phyloP scores from a whole-genome alignment of 2,113 vertebrate species.

The Phalacrocorax carbo region DNA sequence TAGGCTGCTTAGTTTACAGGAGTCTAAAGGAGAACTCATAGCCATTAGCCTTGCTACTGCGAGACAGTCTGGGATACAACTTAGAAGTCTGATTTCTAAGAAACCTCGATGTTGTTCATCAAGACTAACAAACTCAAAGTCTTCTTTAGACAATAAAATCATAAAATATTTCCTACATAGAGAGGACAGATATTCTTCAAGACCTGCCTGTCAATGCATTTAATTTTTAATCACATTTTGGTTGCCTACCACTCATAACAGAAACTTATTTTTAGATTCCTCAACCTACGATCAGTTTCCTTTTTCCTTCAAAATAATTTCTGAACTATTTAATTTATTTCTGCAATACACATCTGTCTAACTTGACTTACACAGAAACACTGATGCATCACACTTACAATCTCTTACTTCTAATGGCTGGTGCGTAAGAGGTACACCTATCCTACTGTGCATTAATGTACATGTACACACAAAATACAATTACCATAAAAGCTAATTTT shows the following conservation, averaged over 20 bases:
- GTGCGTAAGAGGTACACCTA: not conserved
- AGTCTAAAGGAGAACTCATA: not conserved
- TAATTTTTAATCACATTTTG: not conserved
- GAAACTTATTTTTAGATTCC: not conserved
- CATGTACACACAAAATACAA: not conserved
- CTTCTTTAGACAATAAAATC: not conserved
- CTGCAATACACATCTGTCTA: not conserved
- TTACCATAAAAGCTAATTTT: not conserved
- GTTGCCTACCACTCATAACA: not conserved
- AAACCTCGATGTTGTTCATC: not conserved
- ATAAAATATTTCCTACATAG: not conserved
- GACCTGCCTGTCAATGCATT: not conserved
- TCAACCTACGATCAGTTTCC: not conserved
- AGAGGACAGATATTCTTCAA: not conserved
- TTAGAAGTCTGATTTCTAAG: not conserved
- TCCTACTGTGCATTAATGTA: not conserved
- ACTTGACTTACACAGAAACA: not conserved
- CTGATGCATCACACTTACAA: not conserved
- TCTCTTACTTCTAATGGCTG: not conserved
- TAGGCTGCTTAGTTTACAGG: not conserved
- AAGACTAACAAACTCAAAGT: not conserved
- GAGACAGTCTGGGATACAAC: not conserved
- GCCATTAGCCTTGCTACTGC: not conserved
- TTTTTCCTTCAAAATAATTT: not conserved
- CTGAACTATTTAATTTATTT: not conserved